A percentile compares a stretch with the other conserved stretches of the same genome.
phyloP scores from a whole-genome alignment of 1,140 invertebrate genomes.

The Anastatus disparis region DNA sequence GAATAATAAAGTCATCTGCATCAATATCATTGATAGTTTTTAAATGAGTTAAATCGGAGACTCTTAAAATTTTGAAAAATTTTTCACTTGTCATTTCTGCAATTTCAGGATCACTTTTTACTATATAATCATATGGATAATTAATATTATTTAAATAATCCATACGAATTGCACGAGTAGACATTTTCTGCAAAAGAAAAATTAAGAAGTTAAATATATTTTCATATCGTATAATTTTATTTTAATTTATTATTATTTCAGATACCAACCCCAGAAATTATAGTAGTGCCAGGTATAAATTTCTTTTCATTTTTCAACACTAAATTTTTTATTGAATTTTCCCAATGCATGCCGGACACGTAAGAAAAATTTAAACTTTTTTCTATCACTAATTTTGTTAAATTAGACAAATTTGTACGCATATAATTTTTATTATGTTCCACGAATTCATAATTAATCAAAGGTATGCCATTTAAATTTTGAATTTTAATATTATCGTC shows the following conservation, averaged over 20 bases:
- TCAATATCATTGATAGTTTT: slow-evolving; percentile 49
- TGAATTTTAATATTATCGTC: slow-evolving; percentile 44
- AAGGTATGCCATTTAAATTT: slow-evolving; percentile 51
- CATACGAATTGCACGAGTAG: slow-evolving; percentile 30
- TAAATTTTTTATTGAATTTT: slow-evolving; percentile 46
- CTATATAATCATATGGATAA: slow-evolving; percentile 52
- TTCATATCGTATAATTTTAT: not conserved
- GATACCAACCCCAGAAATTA: slow-evolving; percentile 47
- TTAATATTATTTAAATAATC: slow-evolving; percentile 46
- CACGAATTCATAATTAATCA: slow-evolving; percentile 46
- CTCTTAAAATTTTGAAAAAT: slow-evolving; percentile 43
- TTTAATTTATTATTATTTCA: not conserved
- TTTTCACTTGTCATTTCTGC: slow-evolving; percentile 45
- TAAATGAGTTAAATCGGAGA: slow-evolving; percentile 26
- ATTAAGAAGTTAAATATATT: slow-evolving; percentile 1
- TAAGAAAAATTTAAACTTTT: slow-evolving; percentile 45
- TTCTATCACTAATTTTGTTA: slow-evolving; percentile 45
- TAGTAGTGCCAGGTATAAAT: slow-evolving; percentile 45
- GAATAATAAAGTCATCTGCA: slow-evolving; percentile 49
- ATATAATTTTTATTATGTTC: not conserved
- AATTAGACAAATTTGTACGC: slow-evolving; percentile 45
- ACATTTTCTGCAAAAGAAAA: slow-evolving; percentile 45
- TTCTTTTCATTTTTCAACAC: slow-evolving; percentile 49
- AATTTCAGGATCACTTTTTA: not conserved
- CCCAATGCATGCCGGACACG: slow-evolving; percentile 48